These are phyloP conservation scores for Sinocyclocheilus grahami DNA, from an alignment of 2,113 vertebrate genomes.

Conservation along the genomic window DNA sequence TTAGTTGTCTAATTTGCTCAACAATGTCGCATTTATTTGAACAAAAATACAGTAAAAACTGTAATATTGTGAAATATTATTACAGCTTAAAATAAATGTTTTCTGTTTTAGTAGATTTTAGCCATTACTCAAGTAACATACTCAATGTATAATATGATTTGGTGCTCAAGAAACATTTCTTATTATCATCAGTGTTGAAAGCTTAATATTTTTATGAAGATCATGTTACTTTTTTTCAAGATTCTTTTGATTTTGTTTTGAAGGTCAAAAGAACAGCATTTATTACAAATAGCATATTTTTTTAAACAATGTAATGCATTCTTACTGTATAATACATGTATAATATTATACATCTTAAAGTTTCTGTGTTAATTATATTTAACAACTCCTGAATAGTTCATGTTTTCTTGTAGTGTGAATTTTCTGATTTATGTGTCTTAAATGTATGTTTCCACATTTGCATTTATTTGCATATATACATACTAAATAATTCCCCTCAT, in stretches of 20 bases:
- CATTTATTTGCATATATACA: slow-evolving; percentile 43
- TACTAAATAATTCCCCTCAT: neutral
- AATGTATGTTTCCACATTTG: neutral
- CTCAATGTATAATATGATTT: no score
- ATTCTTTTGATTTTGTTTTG: neutral
- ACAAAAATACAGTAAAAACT: neutral
- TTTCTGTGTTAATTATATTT: neutral
- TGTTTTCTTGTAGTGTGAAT: neutral
- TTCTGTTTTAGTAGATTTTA: neutral
- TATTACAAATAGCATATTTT: neutral
- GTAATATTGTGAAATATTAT: neutral
- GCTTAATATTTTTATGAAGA: neutral
- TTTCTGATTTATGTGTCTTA: neutral
- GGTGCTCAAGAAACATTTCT: neutral
- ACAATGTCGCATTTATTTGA: neutral
- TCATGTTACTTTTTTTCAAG: neutral
- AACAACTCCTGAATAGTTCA: neutral
- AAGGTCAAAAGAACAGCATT: neutral
- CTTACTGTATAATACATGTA: neutral
- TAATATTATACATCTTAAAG: neutral
- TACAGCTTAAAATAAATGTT: neutral
- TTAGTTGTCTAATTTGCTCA: neutral
- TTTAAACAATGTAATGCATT: neutral
- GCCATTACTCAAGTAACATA: no score
- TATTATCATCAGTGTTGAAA: neutral